Conservation (phyloP, 2,888 invertebrate species). For the Plemyria rubiginata region DNA sequence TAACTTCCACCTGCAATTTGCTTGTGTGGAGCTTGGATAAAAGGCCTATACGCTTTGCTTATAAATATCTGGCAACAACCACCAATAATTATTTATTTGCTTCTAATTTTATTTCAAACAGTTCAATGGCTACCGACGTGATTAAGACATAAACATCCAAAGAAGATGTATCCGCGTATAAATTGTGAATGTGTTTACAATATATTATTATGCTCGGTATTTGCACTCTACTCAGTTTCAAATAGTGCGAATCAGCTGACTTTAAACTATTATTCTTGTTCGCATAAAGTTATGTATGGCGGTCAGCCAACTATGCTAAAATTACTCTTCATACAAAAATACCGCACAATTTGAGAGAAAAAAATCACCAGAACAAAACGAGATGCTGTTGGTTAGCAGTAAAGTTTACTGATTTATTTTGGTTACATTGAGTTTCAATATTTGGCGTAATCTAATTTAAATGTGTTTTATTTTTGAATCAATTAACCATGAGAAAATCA, state of each 20-base stretch:
- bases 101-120: no score
- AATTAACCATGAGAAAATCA: no score
- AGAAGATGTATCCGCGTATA: not conserved
- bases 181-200: not conserved
- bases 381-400: not conserved
- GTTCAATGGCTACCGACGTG: no score
- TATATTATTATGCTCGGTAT: not conserved
- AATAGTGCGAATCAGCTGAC: conserved; percentile 32
- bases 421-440: not conserved
- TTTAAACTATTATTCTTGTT: conserved; percentile 21
- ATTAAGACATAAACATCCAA: no score
- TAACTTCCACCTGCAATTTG: no score
- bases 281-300: conserved; percentile 42
- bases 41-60: no score
- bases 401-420: conserved; percentile 1
- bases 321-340: conserved; percentile 36
- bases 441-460: not conserved
- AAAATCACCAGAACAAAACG: not conserved
- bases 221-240: not conserved
- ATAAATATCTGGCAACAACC: no score
- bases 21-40: no score
- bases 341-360: conserved; percentile 15
- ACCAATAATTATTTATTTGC: no score
- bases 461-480: not conserved
- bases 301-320: conserved; percentile 47